Evolutionary conservation across 2,113 vertebrate species (phyloP).

Genomic region (Elgaria multicarinata): DNA sequence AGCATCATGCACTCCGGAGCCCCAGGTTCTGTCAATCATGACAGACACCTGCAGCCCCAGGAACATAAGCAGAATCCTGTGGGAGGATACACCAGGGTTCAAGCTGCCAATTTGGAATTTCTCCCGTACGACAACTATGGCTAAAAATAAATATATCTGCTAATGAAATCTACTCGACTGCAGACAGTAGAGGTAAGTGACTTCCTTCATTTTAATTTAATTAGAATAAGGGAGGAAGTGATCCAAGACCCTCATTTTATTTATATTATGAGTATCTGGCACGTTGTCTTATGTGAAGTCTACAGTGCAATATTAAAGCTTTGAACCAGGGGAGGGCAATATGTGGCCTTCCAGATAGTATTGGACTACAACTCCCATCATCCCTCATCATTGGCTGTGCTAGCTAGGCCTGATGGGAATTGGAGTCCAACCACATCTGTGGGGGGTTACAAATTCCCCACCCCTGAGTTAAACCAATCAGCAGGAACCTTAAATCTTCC

Average conservation of each 20-base stretch:
- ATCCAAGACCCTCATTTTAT: not conserved
- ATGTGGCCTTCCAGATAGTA: too few relatives aligned
- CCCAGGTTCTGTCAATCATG: not conserved
- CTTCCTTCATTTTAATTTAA: slow-evolving; percentile 11
- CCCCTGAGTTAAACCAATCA: not conserved
- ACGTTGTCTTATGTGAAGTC: not conserved
- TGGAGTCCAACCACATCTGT: too few relatives aligned
- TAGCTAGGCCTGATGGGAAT: too few relatives aligned
- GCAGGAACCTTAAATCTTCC: not conserved
- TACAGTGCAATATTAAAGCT: not conserved
- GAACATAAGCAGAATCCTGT: not conserved
- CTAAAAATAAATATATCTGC: not conserved
- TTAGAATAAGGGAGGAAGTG: not conserved
- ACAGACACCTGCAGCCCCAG: not conserved
- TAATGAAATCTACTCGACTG: slow-evolving; percentile 13
- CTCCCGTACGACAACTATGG: not conserved
- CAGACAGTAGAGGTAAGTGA: not conserved
- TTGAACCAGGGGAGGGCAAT: not conserved
- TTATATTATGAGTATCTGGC: not conserved
- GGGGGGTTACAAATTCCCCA: not conserved
- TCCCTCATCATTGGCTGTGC: too few relatives aligned
- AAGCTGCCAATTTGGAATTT: slow-evolving; percentile 40
- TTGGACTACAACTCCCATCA: too few relatives aligned
- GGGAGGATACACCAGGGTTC: not conserved
- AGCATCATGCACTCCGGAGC: not conserved